Percentiles rank a stretch among this genome's conserved stretches.
Conservation (phyloP, 2,113 vertebrate species). For the Ochotona curzoniae region DNA sequence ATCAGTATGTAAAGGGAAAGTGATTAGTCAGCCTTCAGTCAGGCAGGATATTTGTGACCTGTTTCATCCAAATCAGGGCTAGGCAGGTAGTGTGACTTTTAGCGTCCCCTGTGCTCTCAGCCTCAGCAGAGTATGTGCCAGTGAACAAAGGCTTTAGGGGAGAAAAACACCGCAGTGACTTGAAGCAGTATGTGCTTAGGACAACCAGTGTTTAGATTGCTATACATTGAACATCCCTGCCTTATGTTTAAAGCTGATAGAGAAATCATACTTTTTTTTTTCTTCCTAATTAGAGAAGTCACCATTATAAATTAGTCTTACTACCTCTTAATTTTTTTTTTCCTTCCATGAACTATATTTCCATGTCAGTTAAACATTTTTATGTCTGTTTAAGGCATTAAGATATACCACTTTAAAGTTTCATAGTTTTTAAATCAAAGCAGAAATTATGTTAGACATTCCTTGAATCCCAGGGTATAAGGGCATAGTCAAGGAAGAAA, state of each 20-base stretch:
- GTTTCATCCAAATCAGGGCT: slow-evolving; percentile 31
- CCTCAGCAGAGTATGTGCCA: neutral
- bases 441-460: neutral
- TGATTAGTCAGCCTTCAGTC: neutral
- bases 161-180: neutral
- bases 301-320: slow-evolving; percentile 38
- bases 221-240: neutral
- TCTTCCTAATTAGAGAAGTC: slow-evolving; percentile 43
- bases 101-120: neutral
- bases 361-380: slow-evolving; percentile 17
- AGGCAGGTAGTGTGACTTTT: neutral
- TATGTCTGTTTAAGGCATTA: slow-evolving; percentile 41
- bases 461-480: neutral
- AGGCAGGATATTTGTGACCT: neutral
- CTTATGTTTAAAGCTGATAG: slow-evolving; percentile 25
- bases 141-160: neutral
- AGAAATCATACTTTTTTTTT: neutral
- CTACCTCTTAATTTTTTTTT: slow-evolving; percentile 45
- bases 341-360: slow-evolving; percentile 14
- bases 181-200: slow-evolving; percentile 6
- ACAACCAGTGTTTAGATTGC: neutral
- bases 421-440: slow-evolving; percentile 46
- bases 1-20: slow-evolving; percentile 25
- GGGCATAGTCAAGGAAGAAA: neutral
- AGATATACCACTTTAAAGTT: slow-evolving; percentile 12